Evolutionary conservation across 2,888 invertebrate species (phyloP).

Genomic region (Morpho achilles): DNA sequence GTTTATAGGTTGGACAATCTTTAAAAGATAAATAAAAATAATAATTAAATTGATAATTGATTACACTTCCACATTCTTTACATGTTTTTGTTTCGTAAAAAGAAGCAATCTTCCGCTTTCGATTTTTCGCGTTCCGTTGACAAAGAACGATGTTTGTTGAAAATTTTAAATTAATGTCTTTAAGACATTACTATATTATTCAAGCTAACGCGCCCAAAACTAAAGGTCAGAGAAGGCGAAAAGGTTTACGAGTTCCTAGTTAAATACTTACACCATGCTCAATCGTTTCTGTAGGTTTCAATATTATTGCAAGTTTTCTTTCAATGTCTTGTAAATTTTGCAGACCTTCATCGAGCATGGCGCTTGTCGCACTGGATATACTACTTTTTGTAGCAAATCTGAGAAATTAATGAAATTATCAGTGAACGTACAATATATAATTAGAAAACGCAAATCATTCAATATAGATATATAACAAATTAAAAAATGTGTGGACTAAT

Average conservation of each 20-base stretch:
- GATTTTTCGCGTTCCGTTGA: no score
- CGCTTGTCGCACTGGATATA: constrained; percentile 46
- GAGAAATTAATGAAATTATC: not conserved
- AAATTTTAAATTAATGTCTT: no score
- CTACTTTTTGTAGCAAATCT: constrained; percentile 61
- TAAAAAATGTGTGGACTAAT: no score
- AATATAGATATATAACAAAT: no score
- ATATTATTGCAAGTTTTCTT: constrained; percentile 37
- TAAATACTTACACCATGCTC: constrained; percentile 11
- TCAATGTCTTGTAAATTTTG: constrained; percentile 49
- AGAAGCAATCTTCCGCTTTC: no score
- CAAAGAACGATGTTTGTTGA: no score
- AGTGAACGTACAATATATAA: not conserved
- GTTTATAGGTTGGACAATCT: constrained; percentile 1
- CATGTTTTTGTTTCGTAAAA: not conserved
- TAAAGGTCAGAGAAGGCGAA: not conserved
- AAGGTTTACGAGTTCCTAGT: not conserved
- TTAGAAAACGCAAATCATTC: not conserved
- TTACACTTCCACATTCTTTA: not conserved
- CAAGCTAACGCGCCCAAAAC: no score
- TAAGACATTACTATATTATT: no score
- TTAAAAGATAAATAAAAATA: not conserved
- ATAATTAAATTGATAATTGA: no score
- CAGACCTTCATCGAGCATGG: constrained; percentile 46
- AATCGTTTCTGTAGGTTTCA: constrained; percentile 28